Conservation (phyloP, 2,113 vertebrate species). For the Monarcha castaneiventris region DNA sequence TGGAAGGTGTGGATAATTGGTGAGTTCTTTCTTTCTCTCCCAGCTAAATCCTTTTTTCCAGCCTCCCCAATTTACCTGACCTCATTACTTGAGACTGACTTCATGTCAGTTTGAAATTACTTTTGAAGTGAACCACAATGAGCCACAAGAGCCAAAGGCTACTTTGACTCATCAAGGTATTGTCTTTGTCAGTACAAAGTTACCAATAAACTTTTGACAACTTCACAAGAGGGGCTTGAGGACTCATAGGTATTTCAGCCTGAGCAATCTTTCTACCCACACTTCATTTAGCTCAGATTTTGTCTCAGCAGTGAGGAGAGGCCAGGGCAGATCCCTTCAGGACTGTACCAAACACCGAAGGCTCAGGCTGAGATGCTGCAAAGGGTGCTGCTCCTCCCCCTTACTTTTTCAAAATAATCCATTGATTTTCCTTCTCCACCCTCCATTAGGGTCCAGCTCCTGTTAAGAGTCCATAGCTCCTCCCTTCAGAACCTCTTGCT, state of each 20-base stretch:
- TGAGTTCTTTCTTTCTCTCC: background rate
- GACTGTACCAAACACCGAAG: background rate
- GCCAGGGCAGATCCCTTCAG: background rate
- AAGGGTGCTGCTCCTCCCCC: background rate
- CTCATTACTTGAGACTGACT: background rate
- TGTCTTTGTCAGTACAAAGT: background rate
- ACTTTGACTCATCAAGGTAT: background rate
- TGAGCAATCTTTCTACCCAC: background rate
- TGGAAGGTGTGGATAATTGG: background rate
- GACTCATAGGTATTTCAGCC: background rate
- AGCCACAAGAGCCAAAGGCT: background rate
- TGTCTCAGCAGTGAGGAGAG: background rate
- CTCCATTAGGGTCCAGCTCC: background rate
- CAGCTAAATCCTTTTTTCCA: background rate
- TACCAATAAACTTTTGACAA: background rate
- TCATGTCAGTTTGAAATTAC: background rate
- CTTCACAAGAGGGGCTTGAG: background rate
- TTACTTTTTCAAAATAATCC: background rate
- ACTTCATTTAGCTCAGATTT: no score
- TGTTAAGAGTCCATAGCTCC: background rate
- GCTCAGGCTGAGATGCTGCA: background rate
- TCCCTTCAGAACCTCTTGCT: background rate
- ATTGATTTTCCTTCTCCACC: background rate
- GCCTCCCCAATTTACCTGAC: background rate
- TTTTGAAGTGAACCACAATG: background rate